These are phyloP conservation scores for Lobophora halterata DNA, from an alignment of 2,888 invertebrate species.

Conservation along the genomic window DNA sequence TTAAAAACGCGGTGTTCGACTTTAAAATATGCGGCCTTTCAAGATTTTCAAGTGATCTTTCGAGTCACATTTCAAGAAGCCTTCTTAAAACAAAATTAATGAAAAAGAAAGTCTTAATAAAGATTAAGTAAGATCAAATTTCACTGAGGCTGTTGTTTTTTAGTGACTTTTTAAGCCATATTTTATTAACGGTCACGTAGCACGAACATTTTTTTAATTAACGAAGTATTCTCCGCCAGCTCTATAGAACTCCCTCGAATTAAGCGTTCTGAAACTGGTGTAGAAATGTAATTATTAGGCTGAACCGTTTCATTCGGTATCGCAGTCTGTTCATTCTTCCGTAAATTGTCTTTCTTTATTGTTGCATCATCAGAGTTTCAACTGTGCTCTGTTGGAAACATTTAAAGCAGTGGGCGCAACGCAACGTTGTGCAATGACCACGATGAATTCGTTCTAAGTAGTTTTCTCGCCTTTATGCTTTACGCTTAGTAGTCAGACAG, in stretches of 20 bases:
- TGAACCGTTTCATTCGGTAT: conserved; percentile 38
- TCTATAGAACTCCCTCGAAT: conserved; percentile 25
- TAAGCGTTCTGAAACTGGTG: conserved; percentile 28
- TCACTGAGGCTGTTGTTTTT: conserved; percentile 22
- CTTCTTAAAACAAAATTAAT: conserved; percentile 25
- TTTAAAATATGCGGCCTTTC: conserved; percentile 38
- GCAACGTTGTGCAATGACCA: conserved; percentile 42
- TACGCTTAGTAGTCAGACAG: too few species aligned
- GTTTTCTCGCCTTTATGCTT: too few species aligned
- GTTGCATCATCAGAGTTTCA: conserved; percentile 49
- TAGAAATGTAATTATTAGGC: conserved; percentile 32
- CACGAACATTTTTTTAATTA: conserved; percentile 53
- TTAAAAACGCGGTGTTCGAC: conserved; percentile 35
- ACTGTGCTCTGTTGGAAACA: conserved; percentile 38
- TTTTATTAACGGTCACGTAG: conserved; percentile 42
- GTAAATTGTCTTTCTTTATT: conserved; percentile 48
- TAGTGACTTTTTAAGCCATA: conserved; percentile 34
- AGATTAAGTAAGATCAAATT: conserved; percentile 30
- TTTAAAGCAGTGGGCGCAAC: conserved; percentile 37
- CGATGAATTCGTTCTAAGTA: conserved; percentile 43
- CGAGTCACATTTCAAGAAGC: conserved; percentile 28
- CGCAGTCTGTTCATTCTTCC: conserved; percentile 47
- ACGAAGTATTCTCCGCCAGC: conserved; percentile 43
- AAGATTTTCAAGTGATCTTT: conserved; percentile 42
- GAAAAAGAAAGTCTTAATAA: conserved; percentile 33